Evolutionary conservation across 2,113 vertebrate species (phyloP).

Genomic region (Dicaeum eximium): DNA sequence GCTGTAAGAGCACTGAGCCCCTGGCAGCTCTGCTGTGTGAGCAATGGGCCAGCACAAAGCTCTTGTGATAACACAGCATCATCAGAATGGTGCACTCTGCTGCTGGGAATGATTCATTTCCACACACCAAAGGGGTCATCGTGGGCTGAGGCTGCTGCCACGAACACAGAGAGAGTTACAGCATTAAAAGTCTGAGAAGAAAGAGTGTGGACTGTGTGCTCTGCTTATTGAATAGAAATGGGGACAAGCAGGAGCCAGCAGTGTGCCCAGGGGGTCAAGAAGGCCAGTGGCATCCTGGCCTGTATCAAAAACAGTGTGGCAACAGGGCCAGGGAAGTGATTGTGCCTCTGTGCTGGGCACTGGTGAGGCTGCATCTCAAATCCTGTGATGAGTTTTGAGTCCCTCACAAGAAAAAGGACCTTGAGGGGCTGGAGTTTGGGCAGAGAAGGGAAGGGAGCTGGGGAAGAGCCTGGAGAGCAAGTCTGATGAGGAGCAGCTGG

Average conservation of each 20-base stretch:
- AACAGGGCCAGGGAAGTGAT: not conserved
- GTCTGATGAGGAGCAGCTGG: not conserved
- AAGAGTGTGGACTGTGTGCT: not conserved
- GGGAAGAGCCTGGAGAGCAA: not conserved
- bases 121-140: not conserved
- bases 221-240: not conserved
- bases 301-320: not conserved
- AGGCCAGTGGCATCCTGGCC: not conserved
- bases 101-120: not conserved
- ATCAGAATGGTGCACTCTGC: not conserved
- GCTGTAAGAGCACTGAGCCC: not conserved
- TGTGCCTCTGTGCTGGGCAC: not conserved
- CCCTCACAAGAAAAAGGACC: not conserved
- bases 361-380: not conserved
- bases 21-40: conserved; percentile 1
- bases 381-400: not conserved
- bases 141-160: not conserved
- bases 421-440: not conserved
- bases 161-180: not conserved
- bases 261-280: not conserved
- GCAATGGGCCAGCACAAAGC: not conserved
- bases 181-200: not conserved
- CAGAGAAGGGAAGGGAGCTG: not conserved
- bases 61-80: not conserved
- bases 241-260: not conserved